Percentiles rank a stretch among this genome's conserved stretches.
phyloP scores from a whole-genome alignment of 1,140 invertebrate genomes.

The Panagrolaimus sp. region DNA sequence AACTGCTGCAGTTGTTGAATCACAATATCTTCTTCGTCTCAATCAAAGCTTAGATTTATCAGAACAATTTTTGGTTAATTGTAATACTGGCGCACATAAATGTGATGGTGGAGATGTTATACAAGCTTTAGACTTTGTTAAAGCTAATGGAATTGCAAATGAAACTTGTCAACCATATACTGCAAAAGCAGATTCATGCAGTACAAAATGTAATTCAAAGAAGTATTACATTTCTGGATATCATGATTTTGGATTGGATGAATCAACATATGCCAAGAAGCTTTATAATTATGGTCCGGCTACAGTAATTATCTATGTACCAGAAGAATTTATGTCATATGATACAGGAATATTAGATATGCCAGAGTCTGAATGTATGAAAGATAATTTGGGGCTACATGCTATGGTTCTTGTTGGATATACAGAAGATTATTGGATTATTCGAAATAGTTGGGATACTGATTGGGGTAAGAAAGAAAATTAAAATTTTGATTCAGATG shows the following conservation, averaged over 20 bases:
- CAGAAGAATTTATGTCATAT: neutral
- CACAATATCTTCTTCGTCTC: neutral
- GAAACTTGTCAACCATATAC: neutral
- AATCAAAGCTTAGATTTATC: neutral
- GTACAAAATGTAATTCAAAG: neutral
- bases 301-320: neutral
- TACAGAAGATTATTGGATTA: conserved; percentile 65
- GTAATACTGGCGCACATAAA: neutral
- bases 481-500: too few species aligned
- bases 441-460: conserved; percentile 71
- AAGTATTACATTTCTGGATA: neutral
- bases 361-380: neutral
- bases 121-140: neutral
- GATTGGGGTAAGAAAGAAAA: conserved; percentile 14
- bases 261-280: neutral
- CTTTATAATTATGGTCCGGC: neutral
- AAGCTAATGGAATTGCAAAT: neutral
- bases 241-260: neutral
- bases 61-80: neutral
- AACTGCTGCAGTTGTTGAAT: neutral
- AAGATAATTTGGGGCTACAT: neutral
- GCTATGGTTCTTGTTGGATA: neutral
- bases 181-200: neutral
- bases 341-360: neutral
- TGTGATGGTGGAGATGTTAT: conserved; percentile 6